These are phyloP conservation scores for Ictalurus punctatus DNA, from an alignment of 2,113 vertebrate species.

Conservation along the genomic window DNA sequence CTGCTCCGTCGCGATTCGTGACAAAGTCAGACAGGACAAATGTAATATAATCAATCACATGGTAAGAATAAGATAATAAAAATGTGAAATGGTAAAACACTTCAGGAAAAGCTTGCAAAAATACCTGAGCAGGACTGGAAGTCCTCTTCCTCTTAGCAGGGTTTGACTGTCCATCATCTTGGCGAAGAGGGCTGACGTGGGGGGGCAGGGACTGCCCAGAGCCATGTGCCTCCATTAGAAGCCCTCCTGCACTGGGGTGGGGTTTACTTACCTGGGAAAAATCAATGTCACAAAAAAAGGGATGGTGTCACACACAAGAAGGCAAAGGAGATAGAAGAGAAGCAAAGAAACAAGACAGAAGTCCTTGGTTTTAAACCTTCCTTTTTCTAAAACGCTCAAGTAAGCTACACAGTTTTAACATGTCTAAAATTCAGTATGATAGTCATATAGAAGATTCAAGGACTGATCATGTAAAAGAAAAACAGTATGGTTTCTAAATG, in stretches of 20 bases:
- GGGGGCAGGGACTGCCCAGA: constrained; percentile 85
- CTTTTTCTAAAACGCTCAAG: too few species aligned
- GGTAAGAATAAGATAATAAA: neutral
- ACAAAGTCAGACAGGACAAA: neutral
- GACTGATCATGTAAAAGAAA: neutral
- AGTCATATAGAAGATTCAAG: neutral
- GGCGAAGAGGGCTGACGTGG: constrained; percentile 83
- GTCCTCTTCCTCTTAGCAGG: constrained; percentile 97
- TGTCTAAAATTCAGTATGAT: neutral
- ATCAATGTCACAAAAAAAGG: neutral
- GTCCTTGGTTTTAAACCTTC: too few species aligned
- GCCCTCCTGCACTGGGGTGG: constrained; percentile 71
- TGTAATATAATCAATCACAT: neutral
- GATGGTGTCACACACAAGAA: neutral
- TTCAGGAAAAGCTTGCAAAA: neutral
- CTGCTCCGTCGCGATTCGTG: too few species aligned
- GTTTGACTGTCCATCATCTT: constrained; percentile 90
- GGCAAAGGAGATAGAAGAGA: neutral
- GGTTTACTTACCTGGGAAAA: constrained; percentile 89
- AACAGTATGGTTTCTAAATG: neutral
- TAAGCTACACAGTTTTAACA: too few species aligned
- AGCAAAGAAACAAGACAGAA: neutral
- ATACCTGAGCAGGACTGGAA: constrained; percentile 94
- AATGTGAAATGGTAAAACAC: neutral
- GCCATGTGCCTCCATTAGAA: constrained; percentile 78